Evolutionary conservation across 2,797 vertebrate genomes (phyloP).

Genomic region (Sebastes jordani): DNA sequence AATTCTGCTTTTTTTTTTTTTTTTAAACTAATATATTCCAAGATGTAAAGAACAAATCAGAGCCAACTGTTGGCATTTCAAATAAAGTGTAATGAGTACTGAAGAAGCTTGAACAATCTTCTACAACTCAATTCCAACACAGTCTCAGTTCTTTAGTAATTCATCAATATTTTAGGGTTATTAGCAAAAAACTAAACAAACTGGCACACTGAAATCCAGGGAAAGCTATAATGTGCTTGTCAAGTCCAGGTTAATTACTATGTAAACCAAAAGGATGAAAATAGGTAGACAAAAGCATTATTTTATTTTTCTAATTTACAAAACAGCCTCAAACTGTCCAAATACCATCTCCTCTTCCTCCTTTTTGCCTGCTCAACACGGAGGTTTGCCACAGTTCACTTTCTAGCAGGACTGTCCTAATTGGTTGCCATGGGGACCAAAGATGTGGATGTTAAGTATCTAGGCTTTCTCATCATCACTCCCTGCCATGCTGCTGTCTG

Average conservation of each 20-base stretch:
- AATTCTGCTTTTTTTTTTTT: not conserved
- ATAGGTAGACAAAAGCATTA: conserved; percentile 29
- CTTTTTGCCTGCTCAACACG: not conserved
- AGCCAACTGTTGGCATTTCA: not conserved
- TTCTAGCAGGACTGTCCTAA: conserved; percentile 12
- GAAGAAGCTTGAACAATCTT: not conserved
- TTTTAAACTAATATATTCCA: not conserved
- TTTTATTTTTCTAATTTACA: conserved; percentile 66
- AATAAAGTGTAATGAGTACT: not conserved
- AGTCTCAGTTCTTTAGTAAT: not conserved
- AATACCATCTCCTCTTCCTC: not conserved
- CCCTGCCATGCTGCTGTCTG: conserved; percentile 92
- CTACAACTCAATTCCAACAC: not conserved
- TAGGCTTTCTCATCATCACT: conserved; percentile 87
- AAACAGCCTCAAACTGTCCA: conserved; percentile 41
- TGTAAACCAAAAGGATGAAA: conserved; percentile 29
- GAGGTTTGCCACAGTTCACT: conserved; percentile 23
- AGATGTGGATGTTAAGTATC: not conserved
- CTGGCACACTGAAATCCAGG: not conserved
- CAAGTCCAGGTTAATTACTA: not conserved
- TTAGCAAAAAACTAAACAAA: not conserved
- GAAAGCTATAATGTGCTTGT: not conserved
- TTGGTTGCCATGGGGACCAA: conserved; percentile 55
- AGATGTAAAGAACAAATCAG: not conserved
- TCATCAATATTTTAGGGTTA: not conserved